A percentile compares a stretch with the other conserved stretches of the same genome.
These are phyloP conservation scores for Triops longicaudatus DNA, from an alignment of 1,140 invertebrate genomes.

Conservation along the genomic window DNA sequence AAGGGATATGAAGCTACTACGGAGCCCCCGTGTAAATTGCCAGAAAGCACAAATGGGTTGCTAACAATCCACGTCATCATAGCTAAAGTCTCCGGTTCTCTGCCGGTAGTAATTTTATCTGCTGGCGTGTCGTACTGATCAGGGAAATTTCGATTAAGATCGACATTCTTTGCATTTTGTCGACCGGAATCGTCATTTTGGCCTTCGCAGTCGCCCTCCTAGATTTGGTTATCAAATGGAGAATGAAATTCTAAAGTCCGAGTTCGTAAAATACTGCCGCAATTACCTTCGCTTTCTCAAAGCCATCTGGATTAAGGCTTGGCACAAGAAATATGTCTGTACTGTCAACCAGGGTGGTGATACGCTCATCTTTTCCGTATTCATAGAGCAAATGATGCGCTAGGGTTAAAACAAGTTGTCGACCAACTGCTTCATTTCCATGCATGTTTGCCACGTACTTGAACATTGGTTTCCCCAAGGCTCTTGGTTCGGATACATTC, in stretches of 20 bases:
- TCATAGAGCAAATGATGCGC: slow-evolving; percentile 43
- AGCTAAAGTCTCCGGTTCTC: slow-evolving; percentile 47
- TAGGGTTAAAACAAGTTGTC: slow-evolving; percentile 48
- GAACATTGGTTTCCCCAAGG: slow-evolving; percentile 43
- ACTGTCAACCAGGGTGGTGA: slow-evolving; percentile 62
- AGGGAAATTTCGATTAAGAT: slow-evolving; percentile 43
- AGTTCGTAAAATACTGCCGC: too few relatives aligned
- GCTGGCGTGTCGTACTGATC: slow-evolving; percentile 32
- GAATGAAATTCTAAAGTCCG: not conserved
- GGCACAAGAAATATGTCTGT: slow-evolving; percentile 88
- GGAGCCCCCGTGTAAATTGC: slow-evolving; percentile 46
- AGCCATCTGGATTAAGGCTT: slow-evolving; percentile 86
- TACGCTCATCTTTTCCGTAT: slow-evolving; percentile 39
- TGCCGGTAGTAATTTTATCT: slow-evolving; percentile 27
- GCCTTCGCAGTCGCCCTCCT: slow-evolving; percentile 24
- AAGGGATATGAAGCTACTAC: slow-evolving; percentile 44
- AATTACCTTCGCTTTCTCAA: slow-evolving; percentile 61
- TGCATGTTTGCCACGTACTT: slow-evolving; percentile 58
- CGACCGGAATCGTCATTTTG: slow-evolving; percentile 28
- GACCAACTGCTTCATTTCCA: slow-evolving; percentile 53
- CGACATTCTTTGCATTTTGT: slow-evolving; percentile 39
- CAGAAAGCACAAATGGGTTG: slow-evolving; percentile 45
- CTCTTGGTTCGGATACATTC: slow-evolving; percentile 36
- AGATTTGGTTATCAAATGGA: not conserved
- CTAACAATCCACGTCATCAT: slow-evolving; percentile 46